These are phyloP conservation scores for Miltochrista miniata DNA, from an alignment of 2,888 invertebrate genomes.

Conservation along the genomic window DNA sequence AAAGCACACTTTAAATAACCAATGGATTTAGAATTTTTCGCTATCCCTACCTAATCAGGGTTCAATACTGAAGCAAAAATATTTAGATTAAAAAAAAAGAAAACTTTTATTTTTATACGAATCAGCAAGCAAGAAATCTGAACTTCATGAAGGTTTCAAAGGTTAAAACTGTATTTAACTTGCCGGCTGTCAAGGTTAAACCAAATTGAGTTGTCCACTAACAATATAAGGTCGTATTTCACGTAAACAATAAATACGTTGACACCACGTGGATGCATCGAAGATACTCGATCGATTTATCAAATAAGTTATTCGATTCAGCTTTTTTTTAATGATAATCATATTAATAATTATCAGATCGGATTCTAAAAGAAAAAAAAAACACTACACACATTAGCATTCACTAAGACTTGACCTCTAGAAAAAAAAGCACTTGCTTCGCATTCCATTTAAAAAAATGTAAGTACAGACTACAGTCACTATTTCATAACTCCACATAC, in stretches of 20 bases:
- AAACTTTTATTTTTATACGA: too few species aligned
- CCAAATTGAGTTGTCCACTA: slow-evolving; percentile 44
- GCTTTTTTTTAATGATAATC: too few species aligned
- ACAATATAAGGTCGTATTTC: slow-evolving; percentile 34
- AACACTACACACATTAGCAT: slow-evolving; percentile 58
- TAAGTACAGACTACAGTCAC: slow-evolving; percentile 26
- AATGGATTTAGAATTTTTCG: too few species aligned
- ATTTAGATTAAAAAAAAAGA: too few species aligned
- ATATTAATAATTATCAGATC: too few species aligned
- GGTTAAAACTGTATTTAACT: too few species aligned
- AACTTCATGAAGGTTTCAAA: too few species aligned
- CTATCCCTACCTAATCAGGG: too few species aligned
- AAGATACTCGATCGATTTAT: slow-evolving; percentile 37
- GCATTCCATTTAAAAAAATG: slow-evolving; percentile 53
- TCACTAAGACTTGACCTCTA: slow-evolving; percentile 47
- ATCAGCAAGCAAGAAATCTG: too few species aligned
- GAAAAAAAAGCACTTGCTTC: slow-evolving; percentile 35
- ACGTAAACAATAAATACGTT: slow-evolving; percentile 22
- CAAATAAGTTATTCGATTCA: background rate
- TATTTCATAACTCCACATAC: slow-evolving; percentile 46
- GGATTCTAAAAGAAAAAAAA: slow-evolving; percentile 1
- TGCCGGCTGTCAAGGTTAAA: background rate
- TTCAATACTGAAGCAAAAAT: too few species aligned
- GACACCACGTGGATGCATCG: slow-evolving; percentile 36
- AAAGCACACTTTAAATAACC: too few species aligned